A percentile compares a stretch with the other conserved stretches of the same genome.
Conservation (phyloP, 1,140 invertebrate species). For the Heliothis subflexa region DNA sequence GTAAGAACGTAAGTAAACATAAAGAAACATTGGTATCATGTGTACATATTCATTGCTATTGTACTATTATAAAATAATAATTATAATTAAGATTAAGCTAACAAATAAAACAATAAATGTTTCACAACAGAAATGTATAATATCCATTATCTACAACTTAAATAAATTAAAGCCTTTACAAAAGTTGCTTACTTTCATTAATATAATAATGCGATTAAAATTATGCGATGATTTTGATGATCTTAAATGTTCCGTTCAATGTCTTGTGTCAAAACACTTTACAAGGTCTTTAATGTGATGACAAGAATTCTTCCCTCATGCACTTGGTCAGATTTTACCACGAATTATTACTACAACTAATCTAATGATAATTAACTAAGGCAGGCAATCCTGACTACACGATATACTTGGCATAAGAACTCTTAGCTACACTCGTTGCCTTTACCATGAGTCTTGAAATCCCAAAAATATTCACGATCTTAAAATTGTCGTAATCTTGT, state of each 20-base stretch:
- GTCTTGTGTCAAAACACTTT: slow-evolving; percentile 12
- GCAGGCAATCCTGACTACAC: neutral
- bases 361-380: neutral
- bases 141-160: slow-evolving; percentile 60
- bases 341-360: neutral
- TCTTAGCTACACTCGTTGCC: slow-evolving; percentile 2
- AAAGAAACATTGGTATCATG: neutral
- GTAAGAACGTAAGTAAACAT: neutral
- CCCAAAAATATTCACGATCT: neutral
- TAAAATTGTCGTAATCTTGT: neutral
- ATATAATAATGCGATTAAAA: slow-evolving; percentile 36
- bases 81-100: neutral
- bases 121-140: slow-evolving; percentile 43
- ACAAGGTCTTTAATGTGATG: neutral
- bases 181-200: slow-evolving; percentile 46
- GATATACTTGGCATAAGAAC: neutral
- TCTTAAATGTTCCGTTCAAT: neutral
- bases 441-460: neutral
- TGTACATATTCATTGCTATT: neutral
- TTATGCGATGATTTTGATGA: slow-evolving; percentile 4
- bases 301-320: too few relatives aligned
- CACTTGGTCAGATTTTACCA: too few relatives aligned
- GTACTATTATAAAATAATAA: neutral
- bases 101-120: slow-evolving; percentile 40
- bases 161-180: slow-evolving; percentile 67